Evolutionary conservation across 2,113 vertebrate species (phyloP).

Genomic region (Riparia riparia): DNA sequence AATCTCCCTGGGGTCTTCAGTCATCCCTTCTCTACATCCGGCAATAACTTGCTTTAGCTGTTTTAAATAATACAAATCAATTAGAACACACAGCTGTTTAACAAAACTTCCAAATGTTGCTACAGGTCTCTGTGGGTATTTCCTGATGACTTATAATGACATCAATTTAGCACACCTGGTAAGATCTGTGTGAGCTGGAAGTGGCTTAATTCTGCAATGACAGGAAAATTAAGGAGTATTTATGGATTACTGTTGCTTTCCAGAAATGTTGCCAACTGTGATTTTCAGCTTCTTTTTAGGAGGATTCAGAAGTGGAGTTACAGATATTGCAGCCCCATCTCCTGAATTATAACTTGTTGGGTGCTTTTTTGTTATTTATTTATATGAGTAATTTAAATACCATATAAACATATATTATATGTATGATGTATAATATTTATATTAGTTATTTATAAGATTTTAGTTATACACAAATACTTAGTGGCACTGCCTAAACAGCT

Average conservation of each 20-base stretch:
- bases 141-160: slow-evolving; percentile 83
- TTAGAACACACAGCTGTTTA: slow-evolving; percentile 82
- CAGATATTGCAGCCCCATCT: not conserved
- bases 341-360: slow-evolving; percentile 1
- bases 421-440: not conserved
- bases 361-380: not conserved
- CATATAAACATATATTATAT: not conserved
- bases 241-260: slow-evolving; percentile 68
- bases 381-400: not conserved
- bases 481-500: not conserved
- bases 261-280: slow-evolving; percentile 46
- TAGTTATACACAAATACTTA: not conserved
- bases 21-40: slow-evolving; percentile 73
- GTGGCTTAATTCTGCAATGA: slow-evolving; percentile 77
- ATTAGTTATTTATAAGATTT: not conserved
- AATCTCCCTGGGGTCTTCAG: slow-evolving; percentile 75
- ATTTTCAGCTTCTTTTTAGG: slow-evolving; percentile 22
- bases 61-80: slow-evolving; percentile 85
- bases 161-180: slow-evolving; percentile 84
- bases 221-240: slow-evolving; percentile 77
- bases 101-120: slow-evolving; percentile 76
- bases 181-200: slow-evolving; percentile 72
- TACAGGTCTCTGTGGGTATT: slow-evolving; percentile 79
- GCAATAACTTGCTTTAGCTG: slow-evolving; percentile 74
- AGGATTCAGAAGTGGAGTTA: not conserved